Evolutionary conservation across 2,113 vertebrate species (phyloP).

Genomic region (Pithys albifrons): DNA sequence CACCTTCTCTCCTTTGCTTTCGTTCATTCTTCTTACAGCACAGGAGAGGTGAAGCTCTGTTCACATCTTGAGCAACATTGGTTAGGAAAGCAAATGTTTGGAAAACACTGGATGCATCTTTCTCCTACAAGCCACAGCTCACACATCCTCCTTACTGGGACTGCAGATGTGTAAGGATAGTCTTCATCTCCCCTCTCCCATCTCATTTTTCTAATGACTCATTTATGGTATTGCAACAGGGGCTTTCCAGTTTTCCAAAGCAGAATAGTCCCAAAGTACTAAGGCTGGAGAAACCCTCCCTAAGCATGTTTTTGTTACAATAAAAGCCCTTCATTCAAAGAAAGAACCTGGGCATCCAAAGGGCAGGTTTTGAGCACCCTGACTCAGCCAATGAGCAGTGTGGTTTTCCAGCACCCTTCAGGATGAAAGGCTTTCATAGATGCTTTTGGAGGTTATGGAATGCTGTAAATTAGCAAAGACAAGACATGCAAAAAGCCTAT

Average conservation of each 20-base stretch:
- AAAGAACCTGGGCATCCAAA: not conserved
- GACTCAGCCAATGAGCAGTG: not conserved
- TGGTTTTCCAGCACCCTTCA: not conserved
- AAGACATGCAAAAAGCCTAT: not conserved
- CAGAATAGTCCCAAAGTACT: not conserved
- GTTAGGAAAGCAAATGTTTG: not conserved
- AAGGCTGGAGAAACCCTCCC: not conserved
- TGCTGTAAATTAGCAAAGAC: constrained; percentile 14
- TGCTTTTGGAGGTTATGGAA: not conserved
- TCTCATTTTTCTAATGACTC: not conserved
- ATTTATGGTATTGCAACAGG: not conserved
- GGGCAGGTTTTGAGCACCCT: not conserved
- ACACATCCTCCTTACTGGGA: not conserved
- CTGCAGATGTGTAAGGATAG: not conserved
- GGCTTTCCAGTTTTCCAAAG: constrained; percentile 18
- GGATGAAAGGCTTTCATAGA: not conserved
- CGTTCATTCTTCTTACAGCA: not conserved
- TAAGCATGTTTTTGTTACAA: not conserved
- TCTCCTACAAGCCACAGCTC: not conserved
- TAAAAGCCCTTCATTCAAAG: not conserved
- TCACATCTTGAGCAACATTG: not conserved
- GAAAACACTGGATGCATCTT: not conserved
- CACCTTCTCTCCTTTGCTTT: constrained; percentile 20
- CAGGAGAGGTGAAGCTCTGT: not conserved
- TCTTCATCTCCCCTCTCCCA: not conserved